Evolutionary conservation across 2,888 invertebrate species (phyloP), one percentile per base, ranked within the genome.

Genomic region (Rotaria sp.): DNA sequence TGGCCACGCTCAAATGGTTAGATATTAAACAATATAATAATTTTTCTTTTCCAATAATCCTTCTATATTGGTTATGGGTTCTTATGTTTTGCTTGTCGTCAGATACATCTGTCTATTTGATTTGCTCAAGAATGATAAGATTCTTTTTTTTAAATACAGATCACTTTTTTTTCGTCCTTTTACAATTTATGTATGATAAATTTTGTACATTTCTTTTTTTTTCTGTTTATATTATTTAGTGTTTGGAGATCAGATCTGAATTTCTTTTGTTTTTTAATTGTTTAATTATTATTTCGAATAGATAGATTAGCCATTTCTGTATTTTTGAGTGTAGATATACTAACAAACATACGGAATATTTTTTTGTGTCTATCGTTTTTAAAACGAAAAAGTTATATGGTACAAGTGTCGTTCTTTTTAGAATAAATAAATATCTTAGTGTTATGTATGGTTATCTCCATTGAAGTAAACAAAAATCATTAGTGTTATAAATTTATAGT

Each of bases 1-100:
- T 87, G 87, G 87, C 85, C 87, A 35, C 80, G 87, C 38, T 59
- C 87, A 52, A 87, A 87, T 57, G 85, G 86, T 30, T 86, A 85
- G n/a, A 55, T 74, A 55, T 26, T 18, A 48, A 50, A n/a, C 41
- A 67, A 45, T 13, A 10, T 26, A 1, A 18, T 80, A 26, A n/a
- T 26, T 41, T 38, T 24, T 41, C 50, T 50, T 50, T 50, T 50
- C 4, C 15, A 50, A 50, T 50, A 50, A 50, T 50, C 18, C 50
- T 50, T 5, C 15, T 18, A 50, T 24, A 41, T 45, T 26, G 45
- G 75, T 41, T 80, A n/a, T 26, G 41, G 75, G 75, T 24, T 80
- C 26, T 21, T 80, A 2, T 21, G 10, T 24, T 45, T 45, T 45
- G 21, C 10, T 45, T 45, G 1, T 45, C 18, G 75, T 80, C 75